Conservation (phyloP, 2,888 invertebrate genomes). For the Allophyes oxyacanthae region DNA sequence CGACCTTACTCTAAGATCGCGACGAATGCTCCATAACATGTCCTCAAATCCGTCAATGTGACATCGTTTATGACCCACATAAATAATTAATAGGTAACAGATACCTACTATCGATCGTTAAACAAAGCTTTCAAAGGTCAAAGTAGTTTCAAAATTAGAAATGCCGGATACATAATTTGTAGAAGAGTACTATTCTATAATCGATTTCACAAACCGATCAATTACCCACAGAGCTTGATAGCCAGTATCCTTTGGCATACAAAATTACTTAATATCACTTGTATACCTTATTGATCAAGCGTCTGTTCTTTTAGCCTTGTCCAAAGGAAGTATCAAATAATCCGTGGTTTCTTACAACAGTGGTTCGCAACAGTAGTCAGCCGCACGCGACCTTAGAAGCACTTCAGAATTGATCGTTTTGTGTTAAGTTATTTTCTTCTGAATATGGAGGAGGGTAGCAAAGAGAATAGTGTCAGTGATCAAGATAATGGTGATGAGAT, state of each 20-base stretch:
- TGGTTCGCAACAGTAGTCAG: conserved; percentile 61
- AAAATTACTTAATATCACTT: conserved; percentile 24
- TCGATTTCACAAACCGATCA: conserved; percentile 37
- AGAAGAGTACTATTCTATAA: conserved; percentile 3
- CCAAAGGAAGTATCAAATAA: conserved; percentile 70
- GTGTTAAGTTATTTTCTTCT: conserved; percentile 56
- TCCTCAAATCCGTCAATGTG: too few relatives aligned
- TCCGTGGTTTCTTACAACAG: conserved; percentile 58
- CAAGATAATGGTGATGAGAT: conserved; percentile 69
- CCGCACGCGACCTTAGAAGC: conserved; percentile 59
- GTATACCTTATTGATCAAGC: conserved; percentile 29
- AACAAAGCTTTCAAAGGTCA: neutral
- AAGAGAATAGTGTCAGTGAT: conserved; percentile 54
- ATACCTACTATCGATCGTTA: conserved; percentile 11
- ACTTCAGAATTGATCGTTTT: conserved; percentile 61
- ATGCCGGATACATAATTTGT: conserved; percentile 6
- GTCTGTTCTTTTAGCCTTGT: conserved; percentile 66
- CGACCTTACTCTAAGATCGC: too few relatives aligned
- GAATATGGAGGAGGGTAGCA: conserved; percentile 67
- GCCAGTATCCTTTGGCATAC: conserved; percentile 33
- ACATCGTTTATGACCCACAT: too few relatives aligned
- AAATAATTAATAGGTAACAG: neutral
- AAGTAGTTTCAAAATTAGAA: conserved; percentile 10
- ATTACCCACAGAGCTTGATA: conserved; percentile 13
- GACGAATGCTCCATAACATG: too few relatives aligned